Percentiles rank a stretch among this genome's conserved stretches.
These are phyloP conservation scores for Hyla sarda DNA, from an alignment of 2,113 vertebrate genomes.

Conservation along the genomic window DNA sequence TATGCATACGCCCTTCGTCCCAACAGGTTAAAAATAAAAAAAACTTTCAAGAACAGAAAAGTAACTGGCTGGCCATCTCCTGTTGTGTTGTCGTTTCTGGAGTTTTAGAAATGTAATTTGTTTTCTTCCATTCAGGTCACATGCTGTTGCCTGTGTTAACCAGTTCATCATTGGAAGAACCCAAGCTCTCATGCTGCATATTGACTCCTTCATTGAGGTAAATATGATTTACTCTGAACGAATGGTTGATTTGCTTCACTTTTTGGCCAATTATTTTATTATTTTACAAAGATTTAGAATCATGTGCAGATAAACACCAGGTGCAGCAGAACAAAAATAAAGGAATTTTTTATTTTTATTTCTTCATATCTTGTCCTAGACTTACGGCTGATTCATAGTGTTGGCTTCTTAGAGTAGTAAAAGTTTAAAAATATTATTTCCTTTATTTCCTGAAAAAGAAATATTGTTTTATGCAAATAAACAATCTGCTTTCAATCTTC, in stretches of 20 bases:
- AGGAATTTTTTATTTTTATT: no score
- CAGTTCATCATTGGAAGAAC: constrained; percentile 98
- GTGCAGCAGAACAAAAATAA: not conserved
- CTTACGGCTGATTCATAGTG: no score
- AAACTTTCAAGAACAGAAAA: no score
- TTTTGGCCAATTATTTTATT: not conserved
- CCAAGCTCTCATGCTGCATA: constrained; percentile 97
- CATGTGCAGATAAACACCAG: not conserved
- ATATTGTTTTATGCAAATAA: no score
- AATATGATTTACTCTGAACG: constrained; percentile 49
- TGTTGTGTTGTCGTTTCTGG: not conserved
- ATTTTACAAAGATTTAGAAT: not conserved
- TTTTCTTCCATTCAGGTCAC: constrained; percentile 80
- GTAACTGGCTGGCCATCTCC: not conserved
- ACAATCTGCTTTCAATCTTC: no score
- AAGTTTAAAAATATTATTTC: no score
- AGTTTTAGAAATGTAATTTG: not conserved
- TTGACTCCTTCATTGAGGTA: constrained; percentile 97
- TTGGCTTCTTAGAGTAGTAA: no score
- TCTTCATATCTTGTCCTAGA: no score
- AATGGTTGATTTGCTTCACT: not conserved
- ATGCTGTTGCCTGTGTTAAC: constrained; percentile 96
- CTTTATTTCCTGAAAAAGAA: no score
- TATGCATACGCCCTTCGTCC: no score
- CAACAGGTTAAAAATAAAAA: no score